phyloP scores from a whole-genome alignment of 2,888 invertebrate species.

The Mantis religiosa region DNA sequence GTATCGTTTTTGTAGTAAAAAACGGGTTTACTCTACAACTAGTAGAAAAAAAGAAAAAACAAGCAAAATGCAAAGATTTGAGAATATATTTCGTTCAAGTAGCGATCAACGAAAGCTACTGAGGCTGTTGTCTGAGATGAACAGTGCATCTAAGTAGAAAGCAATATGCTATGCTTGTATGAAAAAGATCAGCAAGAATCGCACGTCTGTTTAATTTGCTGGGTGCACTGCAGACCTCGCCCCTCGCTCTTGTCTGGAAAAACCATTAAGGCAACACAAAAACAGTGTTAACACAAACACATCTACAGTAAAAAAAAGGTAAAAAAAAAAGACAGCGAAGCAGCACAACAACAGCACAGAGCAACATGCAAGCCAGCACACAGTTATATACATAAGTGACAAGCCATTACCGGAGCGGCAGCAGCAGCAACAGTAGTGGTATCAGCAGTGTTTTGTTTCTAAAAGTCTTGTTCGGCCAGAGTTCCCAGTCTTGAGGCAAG shows the following conservation, averaged over 20 bases:
- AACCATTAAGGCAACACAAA: not conserved
- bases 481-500: not conserved
- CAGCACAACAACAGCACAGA: not conserved
- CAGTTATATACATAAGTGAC: not conserved
- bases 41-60: not conserved
- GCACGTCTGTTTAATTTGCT: not conserved
- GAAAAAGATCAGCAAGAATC: not conserved
- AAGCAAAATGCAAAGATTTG: not conserved
- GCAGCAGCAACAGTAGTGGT: not conserved
- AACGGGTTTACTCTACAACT: not conserved
- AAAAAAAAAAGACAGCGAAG: not conserved
- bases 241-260: not conserved
- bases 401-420: not conserved
- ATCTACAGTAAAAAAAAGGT: not conserved
- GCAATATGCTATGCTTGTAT: not conserved
- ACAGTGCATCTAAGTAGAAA: not conserved
- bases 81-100: not conserved
- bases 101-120: not conserved
- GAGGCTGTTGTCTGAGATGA: not conserved
- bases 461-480: not conserved
- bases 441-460: not conserved
- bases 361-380: not conserved
- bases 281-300: not conserved
- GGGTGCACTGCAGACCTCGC: slow-evolving; percentile 4
- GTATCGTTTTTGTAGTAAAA: not conserved